Conservation (phyloP, 2,888 invertebrate species). For the Ceraclea dissimilis region DNA sequence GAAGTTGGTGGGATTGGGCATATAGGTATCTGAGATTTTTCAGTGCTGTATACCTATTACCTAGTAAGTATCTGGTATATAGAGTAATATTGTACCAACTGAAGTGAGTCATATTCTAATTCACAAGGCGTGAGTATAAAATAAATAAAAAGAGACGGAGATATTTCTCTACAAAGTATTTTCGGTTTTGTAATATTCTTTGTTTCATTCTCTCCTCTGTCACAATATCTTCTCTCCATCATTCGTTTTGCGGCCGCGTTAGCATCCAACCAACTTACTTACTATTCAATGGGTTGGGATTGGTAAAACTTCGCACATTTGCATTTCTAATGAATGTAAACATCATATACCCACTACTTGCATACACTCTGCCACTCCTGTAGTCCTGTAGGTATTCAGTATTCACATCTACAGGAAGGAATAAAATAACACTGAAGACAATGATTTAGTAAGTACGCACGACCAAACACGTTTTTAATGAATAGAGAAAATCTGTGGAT, state of each 20-base stretch:
- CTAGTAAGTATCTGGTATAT: too few relatives aligned
- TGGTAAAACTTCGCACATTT: neutral
- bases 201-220: neutral
- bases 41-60: too few relatives aligned
- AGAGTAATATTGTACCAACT: too few relatives aligned
- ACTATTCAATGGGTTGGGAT: neutral
- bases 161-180: neutral
- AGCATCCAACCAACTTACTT: too few relatives aligned
- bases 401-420: too few relatives aligned
- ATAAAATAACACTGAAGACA: too few relatives aligned
- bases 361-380: too few relatives aligned
- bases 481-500: too few relatives aligned
- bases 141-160: neutral
- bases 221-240: neutral
- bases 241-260: neutral
- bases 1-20: too few relatives aligned
- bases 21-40: too few relatives aligned
- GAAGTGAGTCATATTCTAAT: neutral
- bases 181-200: neutral
- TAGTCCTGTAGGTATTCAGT: too few relatives aligned
- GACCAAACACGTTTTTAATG: neutral
- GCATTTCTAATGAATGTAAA: conserved; percentile 1
- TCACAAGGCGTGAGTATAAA: neutral
- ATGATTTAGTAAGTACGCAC: neutral
- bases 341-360: neutral